These are phyloP conservation scores for Lineus longissimus DNA, from an alignment of 1,140 invertebrate genomes.

Conservation along the genomic window DNA sequence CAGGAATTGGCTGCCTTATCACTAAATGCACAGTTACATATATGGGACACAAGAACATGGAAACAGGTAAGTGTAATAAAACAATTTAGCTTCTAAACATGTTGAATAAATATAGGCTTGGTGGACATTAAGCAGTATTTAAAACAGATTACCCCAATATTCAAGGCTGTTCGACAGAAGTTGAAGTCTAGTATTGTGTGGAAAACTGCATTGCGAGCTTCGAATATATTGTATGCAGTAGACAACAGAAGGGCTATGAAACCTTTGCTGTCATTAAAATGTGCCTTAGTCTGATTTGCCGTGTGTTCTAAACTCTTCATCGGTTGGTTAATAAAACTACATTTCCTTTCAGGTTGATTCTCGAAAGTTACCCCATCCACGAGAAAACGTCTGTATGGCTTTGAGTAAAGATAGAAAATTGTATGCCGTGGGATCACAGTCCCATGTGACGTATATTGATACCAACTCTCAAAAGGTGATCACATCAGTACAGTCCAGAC, in stretches of 20 bases:
- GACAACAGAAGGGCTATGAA: no score
- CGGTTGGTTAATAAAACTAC: background rate
- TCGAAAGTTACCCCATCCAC: conserved; percentile 76
- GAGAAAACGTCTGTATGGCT: conserved; percentile 90
- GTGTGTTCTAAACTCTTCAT: no score
- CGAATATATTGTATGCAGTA: no score
- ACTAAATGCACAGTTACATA: conserved; percentile 83
- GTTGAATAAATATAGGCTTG: no score
- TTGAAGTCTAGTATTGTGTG: no score
- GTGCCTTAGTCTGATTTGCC: no score
- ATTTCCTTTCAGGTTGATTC: conserved; percentile 11
- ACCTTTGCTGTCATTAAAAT: no score
- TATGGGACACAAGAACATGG: conserved; percentile 84
- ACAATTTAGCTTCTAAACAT: no score
- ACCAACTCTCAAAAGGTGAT: conserved; percentile 75
- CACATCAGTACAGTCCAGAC: conserved; percentile 58
- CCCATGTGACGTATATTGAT: conserved; percentile 85
- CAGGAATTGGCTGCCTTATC: conserved; percentile 88
- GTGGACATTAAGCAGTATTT: no score
- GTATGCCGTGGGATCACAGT: conserved; percentile 90
- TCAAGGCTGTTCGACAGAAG: no score
- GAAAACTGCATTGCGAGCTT: no score
- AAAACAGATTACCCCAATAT: no score
- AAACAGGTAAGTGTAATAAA: conserved; percentile 58
- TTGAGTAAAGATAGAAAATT: conserved; percentile 72